phyloP scores from a whole-genome alignment of 2,797 vertebrate genomes.

The Phrynocephalus guinanensis region DNA sequence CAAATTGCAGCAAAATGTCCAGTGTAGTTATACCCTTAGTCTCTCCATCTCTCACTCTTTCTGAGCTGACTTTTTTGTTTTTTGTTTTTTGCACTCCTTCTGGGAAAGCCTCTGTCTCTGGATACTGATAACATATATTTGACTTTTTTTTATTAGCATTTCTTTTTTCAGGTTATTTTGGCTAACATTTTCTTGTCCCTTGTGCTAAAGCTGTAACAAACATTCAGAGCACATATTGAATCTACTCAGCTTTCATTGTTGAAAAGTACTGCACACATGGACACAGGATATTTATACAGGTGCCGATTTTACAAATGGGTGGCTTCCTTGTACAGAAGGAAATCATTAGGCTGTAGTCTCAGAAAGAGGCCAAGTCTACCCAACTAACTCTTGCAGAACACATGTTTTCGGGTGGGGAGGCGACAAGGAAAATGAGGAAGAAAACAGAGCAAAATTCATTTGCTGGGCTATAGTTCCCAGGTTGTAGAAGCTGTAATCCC shows the following conservation, averaged over 20 bases:
- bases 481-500: too few relatives aligned
- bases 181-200: neutral
- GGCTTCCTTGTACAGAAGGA: constrained; percentile 12
- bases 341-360: constrained; percentile 5
- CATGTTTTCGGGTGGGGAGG: too few relatives aligned
- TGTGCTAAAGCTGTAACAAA: neutral
- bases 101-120: neutral
- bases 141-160: neutral
- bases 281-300: constrained; percentile 45
- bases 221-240: constrained; percentile 23
- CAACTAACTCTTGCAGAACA: neutral
- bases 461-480: too few relatives aligned
- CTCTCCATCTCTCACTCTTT: too few relatives aligned
- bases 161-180: constrained; percentile 1
- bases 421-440: accelerated
- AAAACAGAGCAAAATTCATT: neutral
- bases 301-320: constrained; percentile 27
- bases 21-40: too few relatives aligned
- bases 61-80: too few relatives aligned
- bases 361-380: accelerated
- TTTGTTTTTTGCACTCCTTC: too few relatives aligned
- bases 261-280: constrained; percentile 26
- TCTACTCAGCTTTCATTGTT: neutral
- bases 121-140: neutral
- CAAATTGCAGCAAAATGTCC: too few relatives aligned